Base-by-base conservation (phyloP, 2,888 invertebrate species). In the Parascotia fuliginaria region DNA sequence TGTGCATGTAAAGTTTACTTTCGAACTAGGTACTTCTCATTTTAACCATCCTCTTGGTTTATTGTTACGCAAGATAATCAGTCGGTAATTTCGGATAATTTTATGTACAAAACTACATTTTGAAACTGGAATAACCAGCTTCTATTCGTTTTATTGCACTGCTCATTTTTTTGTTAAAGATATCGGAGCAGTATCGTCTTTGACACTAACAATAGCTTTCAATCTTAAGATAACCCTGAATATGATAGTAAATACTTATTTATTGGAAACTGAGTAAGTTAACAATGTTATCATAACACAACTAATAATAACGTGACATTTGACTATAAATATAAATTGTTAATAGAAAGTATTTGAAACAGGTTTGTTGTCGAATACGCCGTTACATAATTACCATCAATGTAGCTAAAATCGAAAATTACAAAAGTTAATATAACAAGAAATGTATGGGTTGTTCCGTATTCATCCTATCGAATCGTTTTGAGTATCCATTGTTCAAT, bases 71-170 rank as follows among this genome's bases (percentile, higher is more conserved):
- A 61, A 66, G 43, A 52, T 49, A 61, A 60, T 63, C 45, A 60
- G 60, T 56, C 34, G 58, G 70, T 65, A 72, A 76, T 76, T 71
- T 70, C 44, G 60, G 56, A 50, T 55, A 67, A 75, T 70, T 75
- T 69, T 49, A 70, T 47, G 55, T 60, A 38, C 51, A 59, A 55
- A 48, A 54, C 48, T 50, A 57, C 46, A 51, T 48, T 51, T 55
- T 55, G 41, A 13, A 58, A 51, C 51, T 46, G 34, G 40, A 50
- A 54, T 55, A 58, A 50, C 58, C 44, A 60, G 46, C 12, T 15
- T 60, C 24, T 51, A 45, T 44, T 51, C 33, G 38, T 55, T 28
- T 42, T 34, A 42, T 19, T n/a, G 14, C 28, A 12, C n/a, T 14
- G 43, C 37, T 42, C 14, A 42, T 39, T 53, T 57, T 48, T 49